phyloP scores from a whole-genome alignment of 1,140 invertebrate species.

The Drosophila suzukii region DNA sequence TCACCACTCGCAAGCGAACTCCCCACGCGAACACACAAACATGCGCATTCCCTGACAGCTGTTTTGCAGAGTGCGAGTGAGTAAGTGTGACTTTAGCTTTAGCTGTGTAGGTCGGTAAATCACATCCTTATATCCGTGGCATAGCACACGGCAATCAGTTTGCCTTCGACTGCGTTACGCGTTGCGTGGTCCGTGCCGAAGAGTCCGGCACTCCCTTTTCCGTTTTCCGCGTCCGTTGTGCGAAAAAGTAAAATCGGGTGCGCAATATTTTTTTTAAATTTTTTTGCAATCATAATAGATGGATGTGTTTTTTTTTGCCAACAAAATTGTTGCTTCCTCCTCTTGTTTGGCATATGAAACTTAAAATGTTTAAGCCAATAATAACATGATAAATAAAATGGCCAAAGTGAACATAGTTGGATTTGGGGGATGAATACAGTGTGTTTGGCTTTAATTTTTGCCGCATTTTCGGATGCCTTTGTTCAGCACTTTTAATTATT shows the following conservation, averaged over 20 bases:
- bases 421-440: neutral
- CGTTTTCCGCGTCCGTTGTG: constrained; percentile 14
- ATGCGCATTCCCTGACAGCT: constrained; percentile 60
- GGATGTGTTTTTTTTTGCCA: constrained; percentile 12
- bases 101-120: constrained; percentile 72
- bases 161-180: constrained; percentile 80
- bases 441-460: constrained; percentile 27
- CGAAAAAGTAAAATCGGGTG: constrained; percentile 14
- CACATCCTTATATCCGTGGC: constrained; percentile 61
- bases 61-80: constrained; percentile 33
- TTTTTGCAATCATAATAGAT: constrained; percentile 10
- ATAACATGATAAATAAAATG: constrained; percentile 12
- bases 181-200: constrained; percentile 65
- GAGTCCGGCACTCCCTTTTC: constrained; percentile 26
- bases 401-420: constrained; percentile 16
- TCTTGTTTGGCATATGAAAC: neutral
- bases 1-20: constrained; percentile 10
- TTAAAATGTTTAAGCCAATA: neutral
- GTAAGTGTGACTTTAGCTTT: constrained; percentile 24
- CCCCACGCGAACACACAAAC: constrained; percentile 46
- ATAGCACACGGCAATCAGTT: constrained; percentile 81
- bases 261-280: constrained; percentile 3
- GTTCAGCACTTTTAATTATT: constrained; percentile 45
- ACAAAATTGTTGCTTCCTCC: constrained; percentile 23
- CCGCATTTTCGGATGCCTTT: constrained; percentile 14